phyloP scores from a whole-genome alignment of 2,888 invertebrate species.

The Hanleya hanleyi region DNA sequence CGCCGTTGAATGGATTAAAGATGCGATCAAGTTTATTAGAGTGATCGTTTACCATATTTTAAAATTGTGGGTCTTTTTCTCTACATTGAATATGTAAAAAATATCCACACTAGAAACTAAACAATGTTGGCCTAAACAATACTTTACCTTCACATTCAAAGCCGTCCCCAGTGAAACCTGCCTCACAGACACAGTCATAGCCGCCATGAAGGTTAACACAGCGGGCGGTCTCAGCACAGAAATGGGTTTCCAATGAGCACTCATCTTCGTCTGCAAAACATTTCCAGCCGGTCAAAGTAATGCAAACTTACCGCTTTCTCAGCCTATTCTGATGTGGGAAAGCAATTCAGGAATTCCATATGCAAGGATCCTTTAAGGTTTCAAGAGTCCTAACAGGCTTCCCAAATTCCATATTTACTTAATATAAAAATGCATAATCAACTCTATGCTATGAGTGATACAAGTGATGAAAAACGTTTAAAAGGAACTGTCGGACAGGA shows the following conservation, averaged over 20 bases:
- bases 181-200: conserved; percentile 2
- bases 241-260: not conserved
- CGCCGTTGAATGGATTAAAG: too few relatives aligned
- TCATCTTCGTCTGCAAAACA: conserved; percentile 4
- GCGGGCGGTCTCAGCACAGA: not conserved
- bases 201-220: not conserved
- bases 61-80: too few relatives aligned
- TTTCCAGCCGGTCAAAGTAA: too few relatives aligned
- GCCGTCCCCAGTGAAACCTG: conserved; percentile 5
- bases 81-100: too few relatives aligned
- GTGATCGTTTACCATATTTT: not conserved
- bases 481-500: too few relatives aligned
- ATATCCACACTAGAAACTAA: too few relatives aligned
- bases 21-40: not conserved
- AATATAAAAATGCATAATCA: not conserved
- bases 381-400: not conserved
- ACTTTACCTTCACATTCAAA: conserved; percentile 6
- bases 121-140: not conserved
- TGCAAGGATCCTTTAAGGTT: not conserved
- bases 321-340: not conserved
- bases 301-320: not conserved
- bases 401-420: not conserved
- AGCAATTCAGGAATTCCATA: not conserved
- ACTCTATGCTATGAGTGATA: not conserved
- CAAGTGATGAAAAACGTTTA: too few relatives aligned